Percentiles rank a stretch among this genome's conserved stretches.
Conservation (phyloP, 2,113 vertebrate species). For the Stigmatopora nigra region DNA sequence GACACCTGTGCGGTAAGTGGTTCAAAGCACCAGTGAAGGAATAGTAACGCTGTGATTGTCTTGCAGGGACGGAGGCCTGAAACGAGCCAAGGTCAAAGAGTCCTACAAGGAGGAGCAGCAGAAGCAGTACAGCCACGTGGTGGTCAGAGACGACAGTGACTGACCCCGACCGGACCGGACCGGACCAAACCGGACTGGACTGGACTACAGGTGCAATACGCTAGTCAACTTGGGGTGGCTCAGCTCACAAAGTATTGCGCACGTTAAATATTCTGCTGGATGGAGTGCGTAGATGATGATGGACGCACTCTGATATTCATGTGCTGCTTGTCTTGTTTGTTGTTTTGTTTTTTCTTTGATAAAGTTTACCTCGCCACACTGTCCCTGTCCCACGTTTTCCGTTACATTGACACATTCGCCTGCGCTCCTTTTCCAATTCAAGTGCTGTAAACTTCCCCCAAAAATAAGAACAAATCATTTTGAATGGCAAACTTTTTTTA, state of each 20-base stretch:
- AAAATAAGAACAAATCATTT: too few relatives aligned
- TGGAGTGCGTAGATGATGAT: slow-evolving; percentile 7
- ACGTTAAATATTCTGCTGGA: slow-evolving; percentile 1
- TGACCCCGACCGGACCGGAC: slow-evolving; percentile 19
- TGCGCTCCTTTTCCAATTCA: too few relatives aligned
- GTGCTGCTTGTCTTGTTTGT: not conserved
- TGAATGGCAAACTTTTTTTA: too few relatives aligned
- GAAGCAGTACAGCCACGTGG: slow-evolving; percentile 92
- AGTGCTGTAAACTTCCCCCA: too few relatives aligned
- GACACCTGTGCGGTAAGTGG: too few relatives aligned
- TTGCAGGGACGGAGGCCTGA: slow-evolving; percentile 89
- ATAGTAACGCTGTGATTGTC: not conserved
- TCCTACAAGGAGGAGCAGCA: slow-evolving; percentile 85
- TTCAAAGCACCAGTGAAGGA: too few relatives aligned
- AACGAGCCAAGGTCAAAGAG: slow-evolving; percentile 90
- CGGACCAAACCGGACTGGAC: too few relatives aligned
- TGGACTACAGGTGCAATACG: not conserved
- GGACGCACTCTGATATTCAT: not conserved
- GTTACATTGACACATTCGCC: too few relatives aligned
- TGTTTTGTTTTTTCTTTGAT: slow-evolving; percentile 5
- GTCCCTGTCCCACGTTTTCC: not conserved
- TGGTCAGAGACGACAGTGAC: slow-evolving; percentile 77
- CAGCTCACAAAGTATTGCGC: too few relatives aligned
- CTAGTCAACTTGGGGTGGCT: slow-evolving; percentile 5
- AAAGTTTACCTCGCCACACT: not conserved